Evolutionary conservation across 2,888 invertebrate genomes (phyloP).

Genomic region (Entomobrya proxima): DNA sequence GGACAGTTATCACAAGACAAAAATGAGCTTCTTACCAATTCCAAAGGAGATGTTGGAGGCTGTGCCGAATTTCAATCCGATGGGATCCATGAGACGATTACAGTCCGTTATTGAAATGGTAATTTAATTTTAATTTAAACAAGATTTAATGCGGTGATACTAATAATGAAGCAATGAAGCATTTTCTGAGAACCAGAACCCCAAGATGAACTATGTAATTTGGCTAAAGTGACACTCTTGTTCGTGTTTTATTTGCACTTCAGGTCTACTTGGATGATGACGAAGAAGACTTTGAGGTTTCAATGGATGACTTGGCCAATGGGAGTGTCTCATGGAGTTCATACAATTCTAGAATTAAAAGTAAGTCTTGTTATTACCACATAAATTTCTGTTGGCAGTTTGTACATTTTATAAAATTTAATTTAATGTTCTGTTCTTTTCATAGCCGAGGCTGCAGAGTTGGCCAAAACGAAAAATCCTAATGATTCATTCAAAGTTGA

Average conservation of each 20-base stretch:
- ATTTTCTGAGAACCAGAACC: too few relatives aligned
- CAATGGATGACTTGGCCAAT: not conserved
- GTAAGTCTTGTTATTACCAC: not conserved
- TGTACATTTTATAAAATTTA: not conserved
- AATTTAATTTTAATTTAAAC: not conserved
- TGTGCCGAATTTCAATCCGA: not conserved
- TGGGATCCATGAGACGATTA: not conserved
- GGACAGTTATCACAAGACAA: too few relatives aligned
- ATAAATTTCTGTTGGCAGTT: too few relatives aligned
- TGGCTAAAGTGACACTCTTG: too few relatives aligned
- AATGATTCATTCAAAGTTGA: not conserved
- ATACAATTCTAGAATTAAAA: not conserved
- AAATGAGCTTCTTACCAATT: not conserved
- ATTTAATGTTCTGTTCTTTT: not conserved
- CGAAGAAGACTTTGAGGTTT: conserved; percentile 12
- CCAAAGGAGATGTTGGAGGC: not conserved
- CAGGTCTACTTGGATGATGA: not conserved
- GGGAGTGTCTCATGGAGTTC: not conserved
- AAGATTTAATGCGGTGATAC: too few relatives aligned
- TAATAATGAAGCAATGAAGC: too few relatives aligned
- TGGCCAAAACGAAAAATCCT: not conserved
- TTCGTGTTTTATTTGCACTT: not conserved
- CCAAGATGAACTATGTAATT: too few relatives aligned
- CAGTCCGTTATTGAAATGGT: conserved; percentile 20
- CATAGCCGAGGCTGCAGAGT: not conserved